Evolutionary conservation across 2,113 vertebrate genomes (phyloP), one percentile per base, ranked within the genome.

Genomic region (Leptocoma aspasia): DNA sequence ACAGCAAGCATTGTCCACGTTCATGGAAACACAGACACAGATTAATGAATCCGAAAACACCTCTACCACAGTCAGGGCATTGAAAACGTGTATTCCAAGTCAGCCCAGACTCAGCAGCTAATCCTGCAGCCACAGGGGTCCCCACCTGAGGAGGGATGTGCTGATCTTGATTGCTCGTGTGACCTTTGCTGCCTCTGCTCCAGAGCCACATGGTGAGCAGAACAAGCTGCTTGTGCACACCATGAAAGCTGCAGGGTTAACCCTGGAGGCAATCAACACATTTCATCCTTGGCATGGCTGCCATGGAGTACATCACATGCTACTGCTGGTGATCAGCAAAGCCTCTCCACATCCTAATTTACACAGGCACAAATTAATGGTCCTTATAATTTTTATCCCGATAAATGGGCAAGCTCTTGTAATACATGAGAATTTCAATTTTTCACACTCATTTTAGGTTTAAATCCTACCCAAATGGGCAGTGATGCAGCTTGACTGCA

Each of bases 181-280:
- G 95, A 95, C 95, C 95, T 97, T 96, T 97, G 42, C 92, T 90
- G 93, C 90, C 76, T 83, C 66, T 50, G 86, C 94, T 97, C 94
- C 82, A 63, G 88, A 78, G 90, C 93, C 94, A 75, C 96, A 84
- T 86, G 88, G 94, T 17, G 93, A 90, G 95, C 93, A 96, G 88
- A 95, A 97, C 90, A 92, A 96, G 96, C 94, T 93, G 85, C 90
- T 95, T 11, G 12, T 65, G 66, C n/a, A 5, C 93, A 6, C 52
- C 85, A 5, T 75, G 92, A 96, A 71, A 89, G 88, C 92, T 89
- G 90, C 94, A 71, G 93, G 93, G 76, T 53, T 92, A 94, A 82
- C 76, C 80, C 93, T 19, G 42, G 78, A 89, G 90, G 93, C 88
- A 95, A 96, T 95, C 94, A 96, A 33, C 92, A 89, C 88, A 27